Evolutionary conservation across 2,113 vertebrate genomes (phyloP).

Genomic region (Callipepla californica): DNA sequence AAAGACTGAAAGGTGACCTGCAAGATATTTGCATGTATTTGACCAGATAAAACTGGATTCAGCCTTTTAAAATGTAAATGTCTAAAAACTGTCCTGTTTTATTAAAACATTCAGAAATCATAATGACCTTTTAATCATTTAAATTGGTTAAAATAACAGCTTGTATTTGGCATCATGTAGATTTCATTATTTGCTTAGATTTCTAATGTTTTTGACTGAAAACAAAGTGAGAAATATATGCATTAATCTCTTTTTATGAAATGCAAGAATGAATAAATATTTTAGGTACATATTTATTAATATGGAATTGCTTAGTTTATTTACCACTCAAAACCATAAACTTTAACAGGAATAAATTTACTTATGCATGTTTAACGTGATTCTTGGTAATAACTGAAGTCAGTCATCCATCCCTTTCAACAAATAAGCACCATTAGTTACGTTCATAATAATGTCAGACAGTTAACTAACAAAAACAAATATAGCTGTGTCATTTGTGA

Average conservation of each 20-base stretch:
- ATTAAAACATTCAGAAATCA: not conserved
- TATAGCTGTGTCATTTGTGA: not conserved
- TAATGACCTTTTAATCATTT: not conserved
- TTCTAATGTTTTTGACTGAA: not conserved
- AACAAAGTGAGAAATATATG: not conserved
- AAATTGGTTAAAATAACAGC: not conserved
- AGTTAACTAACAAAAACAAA: conserved; percentile 21
- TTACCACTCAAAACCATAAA: not conserved
- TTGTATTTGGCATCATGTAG: not conserved
- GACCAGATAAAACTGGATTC: not conserved
- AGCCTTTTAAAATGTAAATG: not conserved
- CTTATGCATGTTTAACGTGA: not conserved
- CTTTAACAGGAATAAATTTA: not conserved
- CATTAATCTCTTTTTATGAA: rapidly evolving
- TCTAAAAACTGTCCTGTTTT: not conserved
- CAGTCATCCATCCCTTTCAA: not conserved
- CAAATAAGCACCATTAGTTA: not conserved
- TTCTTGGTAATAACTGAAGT: not conserved
- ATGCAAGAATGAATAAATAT: not conserved
- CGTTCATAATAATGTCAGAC: conserved; percentile 15
- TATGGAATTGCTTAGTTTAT: not conserved
- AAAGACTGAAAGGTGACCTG: not conserved
- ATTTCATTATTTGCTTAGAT: not conserved
- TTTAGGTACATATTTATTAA: not conserved
- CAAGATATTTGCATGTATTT: not conserved